A percentile compares a stretch with the other conserved stretches of the same genome.
Evolutionary conservation across 2,113 vertebrate species (phyloP).

Genomic region (Gallinago undulata): DNA sequence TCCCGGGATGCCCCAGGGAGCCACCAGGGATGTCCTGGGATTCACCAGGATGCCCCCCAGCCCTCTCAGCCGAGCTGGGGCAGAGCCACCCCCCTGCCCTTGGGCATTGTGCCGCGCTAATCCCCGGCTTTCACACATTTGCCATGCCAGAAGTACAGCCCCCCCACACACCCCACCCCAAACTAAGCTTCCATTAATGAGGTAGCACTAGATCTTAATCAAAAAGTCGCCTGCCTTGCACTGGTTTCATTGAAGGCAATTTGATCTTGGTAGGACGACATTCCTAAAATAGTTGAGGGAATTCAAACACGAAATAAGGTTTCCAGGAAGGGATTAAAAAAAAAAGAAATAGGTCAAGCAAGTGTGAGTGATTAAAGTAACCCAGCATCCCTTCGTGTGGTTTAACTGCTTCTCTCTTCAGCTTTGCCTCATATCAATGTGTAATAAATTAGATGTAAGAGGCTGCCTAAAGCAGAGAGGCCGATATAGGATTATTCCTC

Average conservation of each 20-base stretch:
- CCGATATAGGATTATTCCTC: background rate
- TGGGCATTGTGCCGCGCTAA: background rate
- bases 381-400: background rate
- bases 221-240: background rate
- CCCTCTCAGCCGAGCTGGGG: background rate
- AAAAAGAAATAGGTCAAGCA: constrained; percentile 57
- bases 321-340: constrained; percentile 57
- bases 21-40: no score
- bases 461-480: background rate
- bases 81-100: background rate
- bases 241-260: constrained; percentile 45
- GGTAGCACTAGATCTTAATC: background rate
- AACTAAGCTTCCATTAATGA: constrained; percentile 47
- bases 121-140: background rate
- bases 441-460: background rate
- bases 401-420: background rate
- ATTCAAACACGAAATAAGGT: constrained; percentile 68
- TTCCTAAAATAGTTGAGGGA: constrained; percentile 72
- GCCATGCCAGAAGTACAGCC: background rate
- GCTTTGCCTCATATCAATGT: background rate
- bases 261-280: constrained; percentile 46
- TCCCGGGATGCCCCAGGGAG: background rate
- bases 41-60: background rate
- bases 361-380: constrained; percentile 54
- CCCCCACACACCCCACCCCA: background rate